phyloP scores from a whole-genome alignment of 2,888 invertebrate genomes.

The Drosophila anceps region DNA sequence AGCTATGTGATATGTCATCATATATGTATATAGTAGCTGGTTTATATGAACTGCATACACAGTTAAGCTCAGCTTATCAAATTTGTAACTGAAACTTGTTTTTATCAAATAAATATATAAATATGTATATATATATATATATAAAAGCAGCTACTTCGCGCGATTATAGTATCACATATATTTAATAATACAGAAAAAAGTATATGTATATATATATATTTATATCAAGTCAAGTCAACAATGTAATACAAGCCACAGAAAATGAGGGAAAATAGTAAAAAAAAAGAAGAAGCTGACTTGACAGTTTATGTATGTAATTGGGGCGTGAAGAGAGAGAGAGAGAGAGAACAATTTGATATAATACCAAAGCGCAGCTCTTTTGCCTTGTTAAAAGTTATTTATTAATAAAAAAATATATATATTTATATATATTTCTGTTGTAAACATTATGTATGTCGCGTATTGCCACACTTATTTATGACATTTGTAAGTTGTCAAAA shows the following conservation, averaged over 20 bases:
- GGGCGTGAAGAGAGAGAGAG: slow-evolving; percentile 56
- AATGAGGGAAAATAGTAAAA: slow-evolving; percentile 11
- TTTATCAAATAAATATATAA: too few species aligned
- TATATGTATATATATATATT: neutral
- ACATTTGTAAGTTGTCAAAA: slow-evolving; percentile 31
- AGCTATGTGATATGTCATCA: neutral
- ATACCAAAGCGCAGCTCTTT: slow-evolving; percentile 10
- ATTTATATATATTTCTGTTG: slow-evolving; percentile 11
- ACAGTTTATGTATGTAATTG: slow-evolving; percentile 47
- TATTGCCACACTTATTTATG: slow-evolving; percentile 41
- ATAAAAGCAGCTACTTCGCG: neutral
- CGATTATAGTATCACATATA: neutral
- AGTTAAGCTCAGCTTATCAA: too few species aligned
- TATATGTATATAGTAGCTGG: neutral
- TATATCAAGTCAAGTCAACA: neutral
- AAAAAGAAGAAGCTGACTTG: slow-evolving; percentile 10
- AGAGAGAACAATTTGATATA: slow-evolving; percentile 65
- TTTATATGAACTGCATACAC: too few species aligned
- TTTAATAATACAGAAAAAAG: neutral
- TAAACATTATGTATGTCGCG: slow-evolving; percentile 22
- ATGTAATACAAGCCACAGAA: slow-evolving; percentile 6
- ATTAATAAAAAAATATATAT: slow-evolving; percentile 12
- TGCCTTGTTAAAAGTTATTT: slow-evolving; percentile 2
- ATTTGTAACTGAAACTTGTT: too few species aligned
- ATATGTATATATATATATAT: too few species aligned